Base-by-base conservation (phyloP, 2,797 vertebrate genomes). In the Helostoma temminkii region DNA sequence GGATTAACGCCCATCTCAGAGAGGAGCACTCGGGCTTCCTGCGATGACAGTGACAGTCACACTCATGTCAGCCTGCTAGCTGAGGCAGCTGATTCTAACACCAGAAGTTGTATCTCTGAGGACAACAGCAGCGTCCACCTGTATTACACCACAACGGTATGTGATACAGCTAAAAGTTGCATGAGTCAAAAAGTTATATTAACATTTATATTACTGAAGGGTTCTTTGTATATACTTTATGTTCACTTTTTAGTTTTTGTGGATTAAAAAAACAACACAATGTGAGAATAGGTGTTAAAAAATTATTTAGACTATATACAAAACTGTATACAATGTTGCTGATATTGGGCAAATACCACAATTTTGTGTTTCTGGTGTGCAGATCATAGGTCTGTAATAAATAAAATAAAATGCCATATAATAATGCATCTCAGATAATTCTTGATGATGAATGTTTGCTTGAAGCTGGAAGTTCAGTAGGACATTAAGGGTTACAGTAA, bases 41-140 rank as follows among this genome's bases (percentile, higher is more conserved):
- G 76, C 19, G 85, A 92, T 78, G 92, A 92, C 82, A 83, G 79
- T 32, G 93, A 94, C 12, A 81, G 71, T 74, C 88, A 88, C 79
- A 47, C 70, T 81, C 88, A 84, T 68, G 67, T 88, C 77, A 84
- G 78, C 82, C 81, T 88, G 82, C 72, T 93, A 90, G 87, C 82
- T 4, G 87, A 89, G 55, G 66, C 82, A 25, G 71, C 60, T 1
- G 85, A 88, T 74, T 79, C 78, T 36, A 69, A 80, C 78, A 18
- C 46, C 53, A 72, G 76, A 80, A 43, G 74, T 47, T 75, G 57
- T 73, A 82, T 61, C 66, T 79, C 73, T 11, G 88, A 90, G 76
- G 78, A 86, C 55, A 86, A 76, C 82, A 82, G 77, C 74, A 43
- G 71, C 76, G 61, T 45, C 59, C 76, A 76, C 49, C 66, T 30